These are phyloP conservation scores for Acanthaster planci DNA, from an alignment of 35 echinoderm and acorn worm species.

Conservation along the genomic window DNA sequence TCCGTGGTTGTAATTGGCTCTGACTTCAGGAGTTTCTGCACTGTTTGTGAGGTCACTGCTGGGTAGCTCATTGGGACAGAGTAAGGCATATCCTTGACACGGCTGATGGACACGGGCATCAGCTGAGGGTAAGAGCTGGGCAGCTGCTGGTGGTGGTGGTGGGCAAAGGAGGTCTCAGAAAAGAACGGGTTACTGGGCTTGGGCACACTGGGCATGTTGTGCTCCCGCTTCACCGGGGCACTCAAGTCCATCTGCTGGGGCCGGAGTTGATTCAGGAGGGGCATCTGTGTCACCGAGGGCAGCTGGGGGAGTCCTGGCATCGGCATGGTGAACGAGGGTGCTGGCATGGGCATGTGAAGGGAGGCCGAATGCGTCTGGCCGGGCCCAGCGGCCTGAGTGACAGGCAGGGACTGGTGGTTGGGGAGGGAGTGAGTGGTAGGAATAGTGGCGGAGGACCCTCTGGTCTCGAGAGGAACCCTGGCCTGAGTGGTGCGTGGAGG, in stretches of 20 bases:
- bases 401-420: neutral
- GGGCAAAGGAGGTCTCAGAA: neutral
- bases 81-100: constrained; percentile 18
- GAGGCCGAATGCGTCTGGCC: neutral
- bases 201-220: constrained; percentile 3
- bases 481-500: neutral
- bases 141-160: neutral
- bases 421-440: neutral
- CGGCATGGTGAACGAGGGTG: neutral
- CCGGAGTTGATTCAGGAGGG: neutral
- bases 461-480: neutral
- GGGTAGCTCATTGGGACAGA: constrained; percentile 11
- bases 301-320: constrained; percentile 1
- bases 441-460: neutral
- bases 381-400: neutral
- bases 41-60: neutral
- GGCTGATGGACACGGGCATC: neutral
- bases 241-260: neutral
- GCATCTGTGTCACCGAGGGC: neutral
- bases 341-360: neutral
- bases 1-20: constrained; percentile 26
- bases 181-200: neutral
- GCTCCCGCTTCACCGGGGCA: neutral
- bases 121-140: neutral
- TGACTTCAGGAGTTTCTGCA: constrained; percentile 20